These are phyloP conservation scores for Venustaconcha ellipsiformis DNA, from an alignment of 1,140 invertebrate species.

Conservation along the genomic window DNA sequence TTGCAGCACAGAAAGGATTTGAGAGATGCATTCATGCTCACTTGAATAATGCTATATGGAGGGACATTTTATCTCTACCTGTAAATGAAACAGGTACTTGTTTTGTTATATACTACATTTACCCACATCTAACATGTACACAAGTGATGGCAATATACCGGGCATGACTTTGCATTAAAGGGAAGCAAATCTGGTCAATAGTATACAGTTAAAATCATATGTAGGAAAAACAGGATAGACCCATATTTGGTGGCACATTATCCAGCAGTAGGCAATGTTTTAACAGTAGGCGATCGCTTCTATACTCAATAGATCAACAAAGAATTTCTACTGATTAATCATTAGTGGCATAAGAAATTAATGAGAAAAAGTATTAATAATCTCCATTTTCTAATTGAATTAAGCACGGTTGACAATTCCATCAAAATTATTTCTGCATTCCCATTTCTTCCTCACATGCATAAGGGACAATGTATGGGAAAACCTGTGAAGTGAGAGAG, in stretches of 20 bases:
- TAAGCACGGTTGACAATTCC: too few species aligned
- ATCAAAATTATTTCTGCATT: too few species aligned
- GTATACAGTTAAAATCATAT: background rate
- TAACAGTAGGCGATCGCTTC: too few species aligned
- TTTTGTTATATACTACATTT: background rate
- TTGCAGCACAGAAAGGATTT: conserved; percentile 55
- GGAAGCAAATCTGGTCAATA: background rate
- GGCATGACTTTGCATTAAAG: background rate
- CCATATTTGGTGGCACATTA: too few species aligned
- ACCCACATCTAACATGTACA: background rate
- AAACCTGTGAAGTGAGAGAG: too few species aligned
- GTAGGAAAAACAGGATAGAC: background rate
- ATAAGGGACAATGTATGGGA: too few species aligned
- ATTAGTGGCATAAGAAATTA: too few species aligned
- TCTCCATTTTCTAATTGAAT: too few species aligned
- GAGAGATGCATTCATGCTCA: conserved; percentile 58
- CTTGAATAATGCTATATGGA: conserved; percentile 63
- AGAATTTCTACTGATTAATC: too few species aligned
- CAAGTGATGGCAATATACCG: background rate
- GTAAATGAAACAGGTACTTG: conserved; percentile 51
- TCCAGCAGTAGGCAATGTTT: background rate
- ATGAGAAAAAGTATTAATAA: too few species aligned
- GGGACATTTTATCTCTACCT: conserved; percentile 64
- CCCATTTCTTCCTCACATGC: too few species aligned
- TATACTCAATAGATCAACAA: too few species aligned